Conservation (phyloP, 2,888 invertebrate genomes). For the Ametastegia equiseti region DNA sequence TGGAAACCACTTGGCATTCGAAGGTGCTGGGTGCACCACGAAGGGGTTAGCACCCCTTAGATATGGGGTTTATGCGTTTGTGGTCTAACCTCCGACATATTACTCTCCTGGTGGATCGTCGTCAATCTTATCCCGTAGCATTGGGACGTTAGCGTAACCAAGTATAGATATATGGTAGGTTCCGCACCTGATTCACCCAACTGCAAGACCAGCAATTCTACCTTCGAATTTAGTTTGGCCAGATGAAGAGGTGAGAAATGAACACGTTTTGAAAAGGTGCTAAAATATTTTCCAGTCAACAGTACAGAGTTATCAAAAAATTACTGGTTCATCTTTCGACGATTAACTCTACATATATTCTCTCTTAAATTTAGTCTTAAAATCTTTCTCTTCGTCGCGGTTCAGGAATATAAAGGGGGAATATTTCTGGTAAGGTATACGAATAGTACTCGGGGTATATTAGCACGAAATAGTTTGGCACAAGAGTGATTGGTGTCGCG, state of each 20-base stretch:
- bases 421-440: not conserved
- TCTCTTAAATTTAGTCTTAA: too few species aligned
- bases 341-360: too few species aligned
- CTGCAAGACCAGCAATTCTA: constrained; percentile 23
- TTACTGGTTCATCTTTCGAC: too few species aligned
- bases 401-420: not conserved
- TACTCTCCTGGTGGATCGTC: constrained; percentile 67
- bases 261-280: too few species aligned
- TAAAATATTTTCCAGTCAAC: too few species aligned
- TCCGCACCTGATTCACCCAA: constrained; percentile 15
- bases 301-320: too few species aligned
- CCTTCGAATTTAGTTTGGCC: not conserved
- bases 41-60: constrained; percentile 46
- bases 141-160: constrained; percentile 66
- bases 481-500: not conserved
- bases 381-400: not conserved
- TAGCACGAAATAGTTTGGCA: not conserved
- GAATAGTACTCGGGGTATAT: not conserved
- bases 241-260: too few species aligned
- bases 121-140: constrained; percentile 67
- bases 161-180: not conserved
- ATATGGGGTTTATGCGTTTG: constrained; percentile 65
- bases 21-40: constrained; percentile 40
- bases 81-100: constrained; percentile 70
- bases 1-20: constrained; percentile 34